A percentile compares a stretch with the other conserved stretches of the same genome.
Evolutionary conservation across 1,140 invertebrate species (phyloP).

Genomic region (Leptinotarsa lineolata): DNA sequence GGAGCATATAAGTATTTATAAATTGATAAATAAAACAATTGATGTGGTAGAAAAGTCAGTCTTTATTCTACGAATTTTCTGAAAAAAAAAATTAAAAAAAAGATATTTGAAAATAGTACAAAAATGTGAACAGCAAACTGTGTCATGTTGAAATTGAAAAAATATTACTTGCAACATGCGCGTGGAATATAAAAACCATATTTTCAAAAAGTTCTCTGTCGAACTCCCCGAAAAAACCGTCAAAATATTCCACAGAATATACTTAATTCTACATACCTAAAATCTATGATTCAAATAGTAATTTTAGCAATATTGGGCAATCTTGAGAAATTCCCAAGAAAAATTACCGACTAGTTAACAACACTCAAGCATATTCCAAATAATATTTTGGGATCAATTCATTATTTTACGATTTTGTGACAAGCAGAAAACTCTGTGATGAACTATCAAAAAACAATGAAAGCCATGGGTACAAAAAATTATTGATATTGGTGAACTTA

Average conservation of each 20-base stretch:
- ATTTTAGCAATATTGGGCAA: neutral
- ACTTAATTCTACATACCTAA: neutral
- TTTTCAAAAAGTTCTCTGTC: neutral
- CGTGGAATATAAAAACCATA: conserved; percentile 19
- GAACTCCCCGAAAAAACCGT: conserved; percentile 6
- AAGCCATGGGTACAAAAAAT: neutral
- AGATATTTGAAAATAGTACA: neutral
- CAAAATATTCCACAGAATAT: conserved; percentile 15
- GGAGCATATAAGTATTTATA: too few species aligned
- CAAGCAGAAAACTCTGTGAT: neutral
- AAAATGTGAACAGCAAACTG: neutral
- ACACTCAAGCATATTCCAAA: conserved; percentile 31
- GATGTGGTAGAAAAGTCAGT: conserved; percentile 27
- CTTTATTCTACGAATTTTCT: conserved; percentile 29
- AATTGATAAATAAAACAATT: neutral
- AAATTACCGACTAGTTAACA: conserved; percentile 27
- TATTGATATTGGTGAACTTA: neutral
- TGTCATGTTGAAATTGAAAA: neutral
- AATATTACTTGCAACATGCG: conserved; percentile 25
- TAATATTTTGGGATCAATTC: conserved; percentile 2
- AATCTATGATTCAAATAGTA: neutral
- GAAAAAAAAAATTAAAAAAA: conserved; percentile 22
- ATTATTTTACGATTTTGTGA: neutral
- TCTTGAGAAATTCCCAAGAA: neutral
- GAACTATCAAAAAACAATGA: neutral